A percentile compares a stretch with the other conserved stretches of the same genome.
Evolutionary conservation across 2,797 vertebrate genomes (phyloP).

Genomic region (Diglossa cyanea): DNA sequence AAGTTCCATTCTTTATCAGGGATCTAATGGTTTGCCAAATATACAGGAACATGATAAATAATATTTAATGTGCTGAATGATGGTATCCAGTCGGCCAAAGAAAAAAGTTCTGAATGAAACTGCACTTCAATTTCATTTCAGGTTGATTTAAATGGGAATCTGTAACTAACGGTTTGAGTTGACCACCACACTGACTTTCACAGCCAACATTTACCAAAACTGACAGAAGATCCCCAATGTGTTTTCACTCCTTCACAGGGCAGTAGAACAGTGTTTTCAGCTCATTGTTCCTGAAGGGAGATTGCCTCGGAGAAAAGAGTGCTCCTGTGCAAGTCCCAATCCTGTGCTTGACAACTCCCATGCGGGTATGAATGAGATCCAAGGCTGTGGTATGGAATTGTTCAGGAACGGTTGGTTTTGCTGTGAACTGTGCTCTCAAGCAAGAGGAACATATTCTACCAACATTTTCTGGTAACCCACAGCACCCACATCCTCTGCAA

Average conservation of each 20-base stretch:
- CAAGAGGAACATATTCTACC: not conserved
- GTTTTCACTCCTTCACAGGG: not conserved
- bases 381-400: not conserved
- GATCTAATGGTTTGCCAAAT: not conserved
- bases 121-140: not conserved
- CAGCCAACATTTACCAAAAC: not conserved
- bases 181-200: not conserved
- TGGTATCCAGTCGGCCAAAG: not conserved
- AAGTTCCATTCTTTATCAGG: not conserved
- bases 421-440: not conserved
- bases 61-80: not conserved
- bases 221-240: not conserved
- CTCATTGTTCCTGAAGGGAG: not conserved
- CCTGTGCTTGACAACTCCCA: not conserved
- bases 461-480: conserved; percentile 46
- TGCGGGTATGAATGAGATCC: not conserved
- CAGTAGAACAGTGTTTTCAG: not conserved
- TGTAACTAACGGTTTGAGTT: not conserved
- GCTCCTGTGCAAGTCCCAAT: not conserved
- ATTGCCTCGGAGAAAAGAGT: rapidly evolving
- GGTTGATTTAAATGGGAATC: not conserved
- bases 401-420: not conserved
- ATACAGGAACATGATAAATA: not conserved
- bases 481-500: conserved; percentile 58
- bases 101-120: not conserved